Percentiles rank a stretch among this genome's conserved stretches.
phyloP scores from a whole-genome alignment of 2,888 invertebrate genomes.

The Dasypogon diadema region DNA sequence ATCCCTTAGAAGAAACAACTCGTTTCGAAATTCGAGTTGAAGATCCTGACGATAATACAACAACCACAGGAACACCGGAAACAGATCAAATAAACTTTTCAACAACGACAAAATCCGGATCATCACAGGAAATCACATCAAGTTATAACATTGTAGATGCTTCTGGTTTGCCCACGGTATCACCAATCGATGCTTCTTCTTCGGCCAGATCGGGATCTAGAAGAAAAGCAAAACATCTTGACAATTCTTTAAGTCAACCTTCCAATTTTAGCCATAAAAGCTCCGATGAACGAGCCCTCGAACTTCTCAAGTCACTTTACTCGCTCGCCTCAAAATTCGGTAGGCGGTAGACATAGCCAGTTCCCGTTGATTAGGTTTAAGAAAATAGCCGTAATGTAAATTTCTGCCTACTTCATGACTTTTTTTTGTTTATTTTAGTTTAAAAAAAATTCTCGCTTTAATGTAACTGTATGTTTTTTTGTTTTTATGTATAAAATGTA shows the following conservation, averaged over 20 bases:
- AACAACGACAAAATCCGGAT: slow-evolving; percentile 54
- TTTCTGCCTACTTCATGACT: slow-evolving; percentile 1
- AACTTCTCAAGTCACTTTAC: slow-evolving; percentile 85
- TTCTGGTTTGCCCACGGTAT: slow-evolving; percentile 61
- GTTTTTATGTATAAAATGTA: slow-evolving; percentile 14
- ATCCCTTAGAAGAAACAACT: slow-evolving; percentile 63
- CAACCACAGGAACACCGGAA: slow-evolving; percentile 31
- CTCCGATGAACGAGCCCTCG: slow-evolving; percentile 83
- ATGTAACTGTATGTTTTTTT: slow-evolving; percentile 14
- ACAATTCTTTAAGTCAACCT: slow-evolving; percentile 59
- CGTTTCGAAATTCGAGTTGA: slow-evolving; percentile 66
- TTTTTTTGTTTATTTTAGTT: slow-evolving; percentile 5
- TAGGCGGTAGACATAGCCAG: slow-evolving; percentile 66
- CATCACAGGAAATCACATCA: slow-evolving; percentile 59
- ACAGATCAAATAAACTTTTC: slow-evolving; percentile 57
- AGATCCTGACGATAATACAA: slow-evolving; percentile 61
- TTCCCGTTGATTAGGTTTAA: slow-evolving; percentile 39
- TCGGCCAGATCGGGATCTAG: slow-evolving; percentile 56
- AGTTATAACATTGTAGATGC: slow-evolving; percentile 57
- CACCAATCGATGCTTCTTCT: slow-evolving; percentile 58
- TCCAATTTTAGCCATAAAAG: slow-evolving; percentile 67
- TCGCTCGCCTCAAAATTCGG: slow-evolving; percentile 88
- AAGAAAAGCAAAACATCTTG: slow-evolving; percentile 56
- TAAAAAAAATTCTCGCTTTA: slow-evolving; percentile 9
- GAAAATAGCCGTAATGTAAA: slow-evolving; percentile 26